Percentiles rank a stretch among this genome's conserved stretches.
These are phyloP conservation scores for Linnaemya vulpina DNA, from an alignment of 2,888 invertebrate species.

Conservation along the genomic window DNA sequence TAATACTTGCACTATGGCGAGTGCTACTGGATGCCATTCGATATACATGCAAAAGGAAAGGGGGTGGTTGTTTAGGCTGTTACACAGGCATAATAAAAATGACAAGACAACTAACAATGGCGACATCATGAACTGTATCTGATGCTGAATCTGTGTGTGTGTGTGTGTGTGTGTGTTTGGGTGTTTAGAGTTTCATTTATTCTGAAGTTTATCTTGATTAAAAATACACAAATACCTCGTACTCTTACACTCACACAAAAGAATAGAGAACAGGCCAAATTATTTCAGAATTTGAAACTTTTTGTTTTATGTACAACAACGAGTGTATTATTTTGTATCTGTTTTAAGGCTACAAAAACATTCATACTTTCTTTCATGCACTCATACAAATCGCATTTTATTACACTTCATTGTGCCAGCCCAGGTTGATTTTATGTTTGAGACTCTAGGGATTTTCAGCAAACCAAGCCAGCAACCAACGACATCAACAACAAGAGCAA, in stretches of 20 bases:
- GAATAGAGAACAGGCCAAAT: constrained; percentile 42
- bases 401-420: constrained; percentile 67
- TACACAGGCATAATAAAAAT: constrained; percentile 36
- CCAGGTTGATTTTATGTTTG: constrained; percentile 66
- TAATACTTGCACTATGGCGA: neutral
- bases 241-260: neutral
- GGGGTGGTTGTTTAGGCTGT: constrained; percentile 21
- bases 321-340: constrained; percentile 53
- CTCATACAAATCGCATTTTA: constrained; percentile 70
- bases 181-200: constrained; percentile 46
- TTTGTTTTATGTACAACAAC: constrained; percentile 29
- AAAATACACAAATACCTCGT: constrained; percentile 32
- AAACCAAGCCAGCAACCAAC: neutral
- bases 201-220: constrained; percentile 61
- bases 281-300: constrained; percentile 45
- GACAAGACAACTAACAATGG: constrained; percentile 22
- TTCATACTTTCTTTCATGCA: neutral
- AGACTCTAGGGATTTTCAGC: constrained; percentile 58
- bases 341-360: constrained; percentile 51
- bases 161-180: neutral
- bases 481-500: too few relatives aligned
- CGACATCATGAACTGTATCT: constrained; percentile 51
- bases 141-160: neutral
- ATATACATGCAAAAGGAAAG: neutral
- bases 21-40: neutral